These are phyloP conservation scores for Hystrix cristata DNA, from an alignment of 2,113 vertebrate genomes.

Conservation along the genomic window DNA sequence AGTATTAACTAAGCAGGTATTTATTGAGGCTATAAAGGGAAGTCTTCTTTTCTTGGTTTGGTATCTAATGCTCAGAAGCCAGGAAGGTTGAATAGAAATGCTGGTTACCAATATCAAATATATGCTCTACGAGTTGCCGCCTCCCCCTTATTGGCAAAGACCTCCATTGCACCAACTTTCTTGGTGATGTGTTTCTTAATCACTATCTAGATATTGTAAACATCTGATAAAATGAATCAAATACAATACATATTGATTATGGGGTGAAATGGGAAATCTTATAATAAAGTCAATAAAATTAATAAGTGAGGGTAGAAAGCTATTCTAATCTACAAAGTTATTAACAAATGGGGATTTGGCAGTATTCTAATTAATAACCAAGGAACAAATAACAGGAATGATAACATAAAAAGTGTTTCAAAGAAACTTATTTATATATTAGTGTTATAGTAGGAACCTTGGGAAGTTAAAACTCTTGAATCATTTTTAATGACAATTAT, in stretches of 20 bases:
- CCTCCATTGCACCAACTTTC: neutral
- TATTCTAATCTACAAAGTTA: neutral
- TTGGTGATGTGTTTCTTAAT: neutral
- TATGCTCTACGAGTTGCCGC: neutral
- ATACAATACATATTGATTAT: neutral
- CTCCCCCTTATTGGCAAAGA: neutral
- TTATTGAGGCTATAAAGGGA: neutral
- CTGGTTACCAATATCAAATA: neutral
- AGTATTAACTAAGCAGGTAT: neutral
- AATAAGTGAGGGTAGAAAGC: neutral
- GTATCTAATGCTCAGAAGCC: neutral
- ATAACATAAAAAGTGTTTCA: neutral
- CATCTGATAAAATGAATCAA: conserved; percentile 20
- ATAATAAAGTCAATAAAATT: conserved; percentile 23
- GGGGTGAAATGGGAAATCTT: neutral
- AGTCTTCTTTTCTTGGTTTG: neutral
- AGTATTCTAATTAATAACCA: neutral
- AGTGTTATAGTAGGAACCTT: neutral
- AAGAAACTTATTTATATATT: neutral
- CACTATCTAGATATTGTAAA: neutral
- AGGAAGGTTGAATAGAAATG: neutral
- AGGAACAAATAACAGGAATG: conserved; percentile 27
- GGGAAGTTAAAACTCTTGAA: neutral
- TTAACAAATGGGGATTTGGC: neutral
- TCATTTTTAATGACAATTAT: conserved; percentile 11